phyloP scores from a whole-genome alignment of 2,113 vertebrate species.

The Pterocles gutturalis region DNA sequence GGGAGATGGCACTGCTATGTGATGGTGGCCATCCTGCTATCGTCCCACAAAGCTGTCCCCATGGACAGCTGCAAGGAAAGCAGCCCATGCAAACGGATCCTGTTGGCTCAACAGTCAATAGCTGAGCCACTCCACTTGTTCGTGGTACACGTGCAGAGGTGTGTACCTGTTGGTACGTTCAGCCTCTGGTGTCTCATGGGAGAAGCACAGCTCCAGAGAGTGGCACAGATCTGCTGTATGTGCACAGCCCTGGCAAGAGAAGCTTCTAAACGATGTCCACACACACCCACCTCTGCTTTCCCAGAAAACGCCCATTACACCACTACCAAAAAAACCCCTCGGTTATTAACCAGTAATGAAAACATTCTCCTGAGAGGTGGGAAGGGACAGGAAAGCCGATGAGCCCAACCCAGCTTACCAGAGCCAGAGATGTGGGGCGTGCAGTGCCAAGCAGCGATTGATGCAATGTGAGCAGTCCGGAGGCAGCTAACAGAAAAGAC shows the following conservation, averaged over 20 bases:
- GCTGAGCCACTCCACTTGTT: neutral
- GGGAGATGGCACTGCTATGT: neutral
- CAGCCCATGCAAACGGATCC: neutral
- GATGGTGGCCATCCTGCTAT: neutral
- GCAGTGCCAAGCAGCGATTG: neutral
- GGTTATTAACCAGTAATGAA: neutral
- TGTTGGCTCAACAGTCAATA: neutral
- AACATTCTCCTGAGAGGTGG: conserved; percentile 4
- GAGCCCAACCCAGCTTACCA: conserved; percentile 33
- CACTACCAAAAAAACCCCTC: neutral
- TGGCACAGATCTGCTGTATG: neutral
- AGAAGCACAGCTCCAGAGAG: neutral
- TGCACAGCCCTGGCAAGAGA: neutral
- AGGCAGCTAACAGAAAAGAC: neutral
- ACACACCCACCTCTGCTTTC: conserved; percentile 13
- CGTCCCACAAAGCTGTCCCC: neutral
- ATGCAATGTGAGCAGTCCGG: neutral
- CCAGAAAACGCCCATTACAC: conserved; percentile 2
- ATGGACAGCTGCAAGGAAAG: neutral
- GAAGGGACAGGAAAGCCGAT: neutral
- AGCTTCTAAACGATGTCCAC: neutral
- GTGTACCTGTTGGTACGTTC: neutral
- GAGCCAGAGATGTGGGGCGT: neutral
- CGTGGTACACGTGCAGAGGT: accelerated
- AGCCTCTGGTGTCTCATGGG: neutral